These are phyloP conservation scores for Anaspis maculata DNA, from an alignment of 2,888 invertebrate genomes.

Conservation along the genomic window DNA sequence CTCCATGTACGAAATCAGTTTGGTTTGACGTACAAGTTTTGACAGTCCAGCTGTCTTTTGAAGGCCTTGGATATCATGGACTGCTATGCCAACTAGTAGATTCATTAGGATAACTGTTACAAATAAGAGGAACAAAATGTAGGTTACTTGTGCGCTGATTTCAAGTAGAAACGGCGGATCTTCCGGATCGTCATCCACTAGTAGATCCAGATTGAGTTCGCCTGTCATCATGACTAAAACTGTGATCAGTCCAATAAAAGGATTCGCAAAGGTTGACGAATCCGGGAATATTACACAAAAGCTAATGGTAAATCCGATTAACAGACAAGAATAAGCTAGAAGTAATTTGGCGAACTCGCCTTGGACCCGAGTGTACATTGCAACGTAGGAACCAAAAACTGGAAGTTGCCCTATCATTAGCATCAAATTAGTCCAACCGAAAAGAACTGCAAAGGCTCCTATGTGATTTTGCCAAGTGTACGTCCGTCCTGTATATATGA, in stretches of 20 bases:
- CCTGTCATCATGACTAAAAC: slow-evolving; percentile 87
- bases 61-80: slow-evolving; percentile 78
- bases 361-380: slow-evolving; percentile 83
- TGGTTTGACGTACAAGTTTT: slow-evolving; percentile 75
- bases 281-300: slow-evolving; percentile 83
- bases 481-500: slow-evolving; percentile 66
- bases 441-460: slow-evolving; percentile 76
- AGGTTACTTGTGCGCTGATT: slow-evolving; percentile 74
- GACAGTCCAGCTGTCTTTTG: slow-evolving; percentile 79
- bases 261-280: slow-evolving; percentile 73
- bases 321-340: slow-evolving; percentile 74
- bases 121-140: slow-evolving; percentile 71
- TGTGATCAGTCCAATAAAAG: slow-evolving; percentile 76
- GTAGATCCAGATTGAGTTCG: slow-evolving; percentile 67
- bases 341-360: slow-evolving; percentile 81
- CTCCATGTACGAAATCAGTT: slow-evolving; percentile 80
- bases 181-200: slow-evolving; percentile 67
- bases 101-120: slow-evolving; percentile 84
- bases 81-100: slow-evolving; percentile 76
- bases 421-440: slow-evolving; percentile 87
- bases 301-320: slow-evolving; percentile 80
- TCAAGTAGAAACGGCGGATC: slow-evolving; percentile 68
- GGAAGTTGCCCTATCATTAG: slow-evolving; percentile 84
- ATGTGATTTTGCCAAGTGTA: slow-evolving; percentile 83
- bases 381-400: slow-evolving; percentile 81